These are phyloP conservation scores for Mycteria americana DNA, from an alignment of 2,797 vertebrate genomes.

Conservation along the genomic window DNA sequence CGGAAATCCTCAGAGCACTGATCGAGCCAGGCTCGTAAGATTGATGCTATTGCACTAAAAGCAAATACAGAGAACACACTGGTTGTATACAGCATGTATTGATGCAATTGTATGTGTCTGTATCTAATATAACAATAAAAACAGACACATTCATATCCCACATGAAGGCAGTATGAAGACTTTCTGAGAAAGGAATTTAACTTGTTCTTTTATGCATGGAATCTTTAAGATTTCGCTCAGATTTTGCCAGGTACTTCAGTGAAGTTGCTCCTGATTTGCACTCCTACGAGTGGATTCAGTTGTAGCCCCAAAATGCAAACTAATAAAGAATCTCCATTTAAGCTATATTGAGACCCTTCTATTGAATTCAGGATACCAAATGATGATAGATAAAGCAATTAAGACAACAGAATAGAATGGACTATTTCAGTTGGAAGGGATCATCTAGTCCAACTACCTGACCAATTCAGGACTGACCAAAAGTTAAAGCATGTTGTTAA, in stretches of 20 bases:
- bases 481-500: background rate
- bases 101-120: background rate
- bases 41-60: constrained; percentile 86
- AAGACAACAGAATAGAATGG: background rate
- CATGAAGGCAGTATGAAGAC: background rate
- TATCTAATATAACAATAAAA: background rate
- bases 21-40: constrained; percentile 91
- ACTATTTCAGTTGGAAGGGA: background rate
- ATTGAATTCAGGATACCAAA: background rate
- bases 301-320: background rate
- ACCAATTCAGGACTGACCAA: background rate
- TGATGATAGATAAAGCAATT: background rate
- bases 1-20: constrained; percentile 94
- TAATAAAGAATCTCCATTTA: background rate
- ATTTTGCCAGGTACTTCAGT: background rate
- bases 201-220: background rate
- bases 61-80: background rate
- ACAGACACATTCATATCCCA: background rate
- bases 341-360: background rate
- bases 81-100: background rate
- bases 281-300: background rate
- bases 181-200: background rate
- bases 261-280: background rate
- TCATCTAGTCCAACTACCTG: background rate
- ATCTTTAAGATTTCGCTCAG: background rate